These are phyloP conservation scores for Aculops lycopersici DNA, from an alignment of 1,140 invertebrate genomes.

Conservation along the genomic window DNA sequence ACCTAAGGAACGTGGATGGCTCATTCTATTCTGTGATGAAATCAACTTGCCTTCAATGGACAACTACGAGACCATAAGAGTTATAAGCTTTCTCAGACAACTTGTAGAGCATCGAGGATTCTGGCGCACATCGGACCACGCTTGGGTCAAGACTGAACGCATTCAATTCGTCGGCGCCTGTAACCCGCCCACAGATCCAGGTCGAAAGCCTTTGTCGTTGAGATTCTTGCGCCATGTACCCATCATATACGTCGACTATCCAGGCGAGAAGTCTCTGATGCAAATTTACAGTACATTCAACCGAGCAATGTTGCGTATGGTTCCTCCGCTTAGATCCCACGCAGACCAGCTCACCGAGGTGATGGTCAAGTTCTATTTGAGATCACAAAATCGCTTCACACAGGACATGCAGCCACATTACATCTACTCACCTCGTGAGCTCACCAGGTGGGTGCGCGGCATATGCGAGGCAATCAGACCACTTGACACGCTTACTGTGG, in stretches of 20 bases:
- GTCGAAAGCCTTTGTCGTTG: conserved; percentile 81
- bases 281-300: conserved; percentile 97
- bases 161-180: conserved; percentile 99
- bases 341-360: conserved; percentile 86
- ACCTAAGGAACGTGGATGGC: conserved; percentile 82
- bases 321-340: conserved; percentile 56
- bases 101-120: conserved; percentile 63
- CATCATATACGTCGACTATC: conserved; percentile 97
- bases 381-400: conserved; percentile 85
- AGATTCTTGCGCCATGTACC: conserved; percentile 59
- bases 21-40: conserved; percentile 98
- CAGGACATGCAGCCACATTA: conserved; percentile 99
- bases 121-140: conserved; percentile 66
- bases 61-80: conserved; percentile 83
- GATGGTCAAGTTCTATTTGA: conserved; percentile 94
- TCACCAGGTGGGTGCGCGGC: conserved; percentile 94
- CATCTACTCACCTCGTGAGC: conserved; percentile 95
- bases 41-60: conserved; percentile 99
- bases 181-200: conserved; percentile 92
- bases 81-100: conserved; percentile 90
- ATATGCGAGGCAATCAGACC: conserved; percentile 90
- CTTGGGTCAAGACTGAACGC: conserved; percentile 78
- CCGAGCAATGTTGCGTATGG: conserved; percentile 70
- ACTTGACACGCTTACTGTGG: conserved; percentile 54
- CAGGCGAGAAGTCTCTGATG: conserved; percentile 77